Percentiles rank a stretch among this genome's conserved stretches.
Evolutionary conservation across 2,888 invertebrate genomes (phyloP).

Genomic region (Alcis repandata): DNA sequence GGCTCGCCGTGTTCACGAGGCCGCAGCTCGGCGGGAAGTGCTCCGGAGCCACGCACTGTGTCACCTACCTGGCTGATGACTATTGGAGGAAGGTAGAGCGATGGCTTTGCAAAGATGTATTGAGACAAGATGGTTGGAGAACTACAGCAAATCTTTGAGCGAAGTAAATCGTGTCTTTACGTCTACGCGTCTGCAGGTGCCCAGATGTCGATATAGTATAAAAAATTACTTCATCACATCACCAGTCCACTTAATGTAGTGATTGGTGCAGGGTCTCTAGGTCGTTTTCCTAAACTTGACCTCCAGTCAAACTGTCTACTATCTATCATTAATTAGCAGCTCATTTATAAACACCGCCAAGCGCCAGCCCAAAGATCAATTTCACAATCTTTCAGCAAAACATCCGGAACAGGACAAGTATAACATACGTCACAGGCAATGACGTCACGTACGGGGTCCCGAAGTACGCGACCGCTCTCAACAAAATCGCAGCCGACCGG

Average conservation of each 20-base stretch:
- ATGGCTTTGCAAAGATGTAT: background rate
- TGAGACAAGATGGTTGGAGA: background rate
- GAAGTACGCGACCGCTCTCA: conserved; percentile 94
- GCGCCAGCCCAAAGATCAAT: too few relatives aligned
- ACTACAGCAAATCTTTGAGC: background rate
- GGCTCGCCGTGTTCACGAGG: conserved; percentile 96
- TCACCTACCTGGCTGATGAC: conserved; percentile 96
- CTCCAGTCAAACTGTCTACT: background rate
- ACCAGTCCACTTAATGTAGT: too few relatives aligned
- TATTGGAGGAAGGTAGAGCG: conserved; percentile 90
- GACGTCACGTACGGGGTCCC: conserved; percentile 95
- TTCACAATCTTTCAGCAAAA: conserved; percentile 83
- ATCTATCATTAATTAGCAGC: too few relatives aligned
- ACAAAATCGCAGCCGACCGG: conserved; percentile 89
- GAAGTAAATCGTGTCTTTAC: too few relatives aligned
- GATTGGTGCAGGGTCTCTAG: too few relatives aligned
- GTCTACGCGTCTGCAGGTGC: too few relatives aligned
- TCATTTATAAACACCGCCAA: too few relatives aligned
- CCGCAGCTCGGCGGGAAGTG: conserved; percentile 96
- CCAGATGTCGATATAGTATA: too few relatives aligned
- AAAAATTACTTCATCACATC: too few relatives aligned
- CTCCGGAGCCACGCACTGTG: conserved; percentile 98
- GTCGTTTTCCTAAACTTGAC: background rate
- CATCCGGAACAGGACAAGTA: conserved; percentile 88
- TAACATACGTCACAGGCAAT: conserved; percentile 94